These are phyloP conservation scores for Chrysomela aeneicollis DNA, from an alignment of 2,888 invertebrate species.

Conservation along the genomic window DNA sequence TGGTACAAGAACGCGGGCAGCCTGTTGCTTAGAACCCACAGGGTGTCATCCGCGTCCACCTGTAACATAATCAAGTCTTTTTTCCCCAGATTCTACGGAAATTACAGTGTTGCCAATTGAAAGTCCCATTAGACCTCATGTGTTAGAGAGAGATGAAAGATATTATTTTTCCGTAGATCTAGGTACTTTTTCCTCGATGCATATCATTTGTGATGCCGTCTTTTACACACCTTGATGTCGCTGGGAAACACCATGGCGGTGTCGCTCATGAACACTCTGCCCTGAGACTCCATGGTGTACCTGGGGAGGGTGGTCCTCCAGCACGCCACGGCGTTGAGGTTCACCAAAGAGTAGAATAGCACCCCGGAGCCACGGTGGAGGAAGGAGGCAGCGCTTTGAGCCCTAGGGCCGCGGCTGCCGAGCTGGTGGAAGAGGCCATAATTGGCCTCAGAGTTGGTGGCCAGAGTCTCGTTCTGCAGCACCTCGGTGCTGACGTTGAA, in stretches of 20 bases:
- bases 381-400: conserved; percentile 78
- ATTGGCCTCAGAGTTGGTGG: conserved; percentile 59
- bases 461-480: conserved; percentile 67
- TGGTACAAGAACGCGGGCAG: conserved; percentile 76
- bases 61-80: too few species aligned
- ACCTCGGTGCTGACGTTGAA: conserved; percentile 77
- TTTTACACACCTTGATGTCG: conserved; percentile 79
- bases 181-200: too few species aligned
- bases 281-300: conserved; percentile 75
- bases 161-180: too few species aligned
- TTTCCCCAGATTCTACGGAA: too few species aligned
- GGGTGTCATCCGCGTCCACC: conserved; percentile 73
- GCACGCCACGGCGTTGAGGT: conserved; percentile 79
- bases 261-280: conserved; percentile 75
- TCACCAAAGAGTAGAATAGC: conserved; percentile 77
- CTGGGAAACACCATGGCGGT: conserved; percentile 77
- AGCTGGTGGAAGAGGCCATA: conserved; percentile 73
- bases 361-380: conserved; percentile 76
- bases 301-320: conserved; percentile 76
- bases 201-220: too few species aligned
- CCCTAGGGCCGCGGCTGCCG: conserved; percentile 75
- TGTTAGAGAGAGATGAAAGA: too few species aligned
- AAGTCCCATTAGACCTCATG: too few species aligned
- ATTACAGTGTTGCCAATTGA: too few species aligned
- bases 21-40: conserved; percentile 79